These are phyloP conservation scores for Ennomos quercinarius DNA, from an alignment of 2,888 invertebrate genomes.

Conservation along the genomic window DNA sequence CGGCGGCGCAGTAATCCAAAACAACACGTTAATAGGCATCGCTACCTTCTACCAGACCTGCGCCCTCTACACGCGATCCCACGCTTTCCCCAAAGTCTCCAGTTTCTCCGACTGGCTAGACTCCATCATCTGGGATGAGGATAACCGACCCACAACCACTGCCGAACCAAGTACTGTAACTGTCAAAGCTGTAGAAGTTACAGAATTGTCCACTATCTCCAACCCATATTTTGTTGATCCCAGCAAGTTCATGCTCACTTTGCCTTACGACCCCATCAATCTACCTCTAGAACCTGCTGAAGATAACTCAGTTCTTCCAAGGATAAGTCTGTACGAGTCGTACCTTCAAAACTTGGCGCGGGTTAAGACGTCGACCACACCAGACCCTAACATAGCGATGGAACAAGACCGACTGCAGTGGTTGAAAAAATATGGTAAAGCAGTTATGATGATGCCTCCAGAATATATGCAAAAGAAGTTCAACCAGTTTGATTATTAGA, in stretches of 20 bases:
- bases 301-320: constrained; percentile 73
- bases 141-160: constrained; percentile 57
- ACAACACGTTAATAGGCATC: constrained; percentile 70
- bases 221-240: constrained; percentile 53
- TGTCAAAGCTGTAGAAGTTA: constrained; percentile 45
- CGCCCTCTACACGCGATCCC: constrained; percentile 70
- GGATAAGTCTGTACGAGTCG: constrained; percentile 76
- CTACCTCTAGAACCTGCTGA: constrained; percentile 74
- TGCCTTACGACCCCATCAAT: constrained; percentile 75
- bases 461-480: constrained; percentile 50
- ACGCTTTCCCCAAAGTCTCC: constrained; percentile 73
- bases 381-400: constrained; percentile 40
- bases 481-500: constrained; percentile 55
- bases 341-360: constrained; percentile 66
- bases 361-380: constrained; percentile 60
- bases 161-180: constrained; percentile 32
- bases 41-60: constrained; percentile 70
- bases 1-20: constrained; percentile 76
- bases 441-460: constrained; percentile 52
- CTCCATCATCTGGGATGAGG: constrained; percentile 76
- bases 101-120: constrained; percentile 71
- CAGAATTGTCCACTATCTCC: constrained; percentile 36
- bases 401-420: constrained; percentile 51
- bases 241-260: constrained; percentile 63
- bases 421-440: constrained; percentile 57